phyloP scores from a whole-genome alignment of 2,113 vertebrate genomes.

The Ctenomys sociabilis region DNA sequence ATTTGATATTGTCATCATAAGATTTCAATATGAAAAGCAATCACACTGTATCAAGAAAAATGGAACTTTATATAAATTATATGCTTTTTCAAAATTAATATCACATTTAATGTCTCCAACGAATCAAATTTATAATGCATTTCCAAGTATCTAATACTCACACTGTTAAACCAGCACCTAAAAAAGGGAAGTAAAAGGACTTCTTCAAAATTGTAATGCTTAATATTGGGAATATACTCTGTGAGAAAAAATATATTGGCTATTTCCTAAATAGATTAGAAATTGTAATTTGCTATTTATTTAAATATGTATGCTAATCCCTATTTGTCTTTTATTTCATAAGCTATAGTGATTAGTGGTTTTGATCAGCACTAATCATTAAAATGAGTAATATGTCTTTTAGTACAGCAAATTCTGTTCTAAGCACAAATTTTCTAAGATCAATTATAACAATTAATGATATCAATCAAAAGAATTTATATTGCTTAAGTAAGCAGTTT shows the following conservation, averaged over 20 bases:
- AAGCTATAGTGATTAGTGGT: conserved; percentile 84
- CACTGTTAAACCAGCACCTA: background rate
- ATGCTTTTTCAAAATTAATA: background rate
- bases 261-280: conserved; percentile 88
- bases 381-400: conserved; percentile 43
- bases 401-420: conserved; percentile 43
- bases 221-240: conserved; percentile 84
- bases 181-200: background rate
- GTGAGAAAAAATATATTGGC: conserved; percentile 87
- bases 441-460: conserved; percentile 8
- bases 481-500: background rate
- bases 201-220: conserved; percentile 39
- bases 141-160: background rate
- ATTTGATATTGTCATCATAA: conserved; percentile 57
- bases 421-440: background rate
- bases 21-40: conserved; percentile 45
- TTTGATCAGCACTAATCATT: conserved; percentile 57
- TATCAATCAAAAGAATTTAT: background rate
- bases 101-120: background rate
- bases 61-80: conserved; percentile 21
- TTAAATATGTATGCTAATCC: conserved; percentile 84
- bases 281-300: conserved; percentile 86
- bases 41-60: background rate
- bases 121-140: conserved; percentile 53
- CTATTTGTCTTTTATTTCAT: conserved; percentile 83